phyloP scores from a whole-genome alignment of 2,888 invertebrate genomes.

The Yponomeuta malinellus region DNA sequence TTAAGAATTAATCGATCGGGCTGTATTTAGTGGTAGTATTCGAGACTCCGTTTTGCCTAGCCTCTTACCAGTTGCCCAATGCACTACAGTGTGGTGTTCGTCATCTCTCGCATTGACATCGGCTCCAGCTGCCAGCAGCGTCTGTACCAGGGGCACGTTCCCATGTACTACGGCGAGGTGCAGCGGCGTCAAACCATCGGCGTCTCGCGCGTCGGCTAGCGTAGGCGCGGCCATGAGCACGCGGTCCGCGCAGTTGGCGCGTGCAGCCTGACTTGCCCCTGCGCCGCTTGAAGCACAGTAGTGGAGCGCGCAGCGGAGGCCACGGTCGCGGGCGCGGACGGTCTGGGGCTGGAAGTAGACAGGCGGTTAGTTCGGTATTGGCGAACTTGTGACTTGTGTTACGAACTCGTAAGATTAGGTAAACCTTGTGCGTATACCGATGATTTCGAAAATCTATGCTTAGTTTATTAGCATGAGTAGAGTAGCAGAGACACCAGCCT shows the following conservation, averaged over 20 bases:
- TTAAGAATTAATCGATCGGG: no score
- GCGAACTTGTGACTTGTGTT: neutral
- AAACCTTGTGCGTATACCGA: no score
- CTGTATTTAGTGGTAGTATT: neutral
- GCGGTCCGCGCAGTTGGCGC: slow-evolving; percentile 91
- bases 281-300: slow-evolving; percentile 92
- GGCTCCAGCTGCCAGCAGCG: slow-evolving; percentile 90
- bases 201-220: slow-evolving; percentile 88
- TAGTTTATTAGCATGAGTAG: no score
- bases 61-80: slow-evolving; percentile 96
- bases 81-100: slow-evolving; percentile 96
- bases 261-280: slow-evolving; percentile 80
- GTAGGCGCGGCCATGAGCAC: slow-evolving; percentile 92
- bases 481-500: no score
- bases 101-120: slow-evolving; percentile 93
- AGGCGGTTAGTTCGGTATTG: neutral
- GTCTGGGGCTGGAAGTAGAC: slow-evolving; percentile 43
- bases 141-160: slow-evolving; percentile 89
- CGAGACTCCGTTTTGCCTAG: neutral
- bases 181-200: slow-evolving; percentile 96
- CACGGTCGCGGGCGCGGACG: slow-evolving; percentile 85
- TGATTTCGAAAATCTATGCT: no score
- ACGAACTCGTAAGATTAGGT: no score
- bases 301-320: slow-evolving; percentile 91
- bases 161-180: slow-evolving; percentile 97